phyloP scores from a whole-genome alignment of 2,113 vertebrate genomes.

The Ammospiza caudacuta region DNA sequence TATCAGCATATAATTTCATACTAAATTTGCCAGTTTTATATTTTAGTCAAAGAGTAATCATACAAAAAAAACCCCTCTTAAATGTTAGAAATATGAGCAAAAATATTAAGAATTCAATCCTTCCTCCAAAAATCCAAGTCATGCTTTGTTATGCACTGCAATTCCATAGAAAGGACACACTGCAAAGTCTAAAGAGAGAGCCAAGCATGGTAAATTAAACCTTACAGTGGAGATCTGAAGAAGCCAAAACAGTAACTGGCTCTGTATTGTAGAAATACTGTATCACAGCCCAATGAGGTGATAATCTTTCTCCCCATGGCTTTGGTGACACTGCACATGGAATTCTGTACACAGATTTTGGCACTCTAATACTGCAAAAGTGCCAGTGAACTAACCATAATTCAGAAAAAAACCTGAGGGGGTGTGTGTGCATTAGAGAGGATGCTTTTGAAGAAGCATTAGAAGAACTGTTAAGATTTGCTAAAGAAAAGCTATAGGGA shows the following conservation, averaged over 20 bases:
- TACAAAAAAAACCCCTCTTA: neutral
- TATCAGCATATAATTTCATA: neutral
- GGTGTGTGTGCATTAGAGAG: neutral
- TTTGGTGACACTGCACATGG: neutral
- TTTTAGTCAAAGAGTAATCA: neutral
- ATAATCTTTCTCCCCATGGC: neutral
- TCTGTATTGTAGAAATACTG: neutral
- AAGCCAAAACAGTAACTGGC: neutral
- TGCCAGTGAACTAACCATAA: neutral
- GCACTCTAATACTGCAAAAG: neutral
- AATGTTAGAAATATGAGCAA: neutral
- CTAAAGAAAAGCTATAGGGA: neutral
- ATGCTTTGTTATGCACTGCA: neutral
- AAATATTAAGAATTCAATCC: neutral
- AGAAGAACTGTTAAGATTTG: neutral
- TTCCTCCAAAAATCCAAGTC: neutral
- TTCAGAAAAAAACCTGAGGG: neutral
- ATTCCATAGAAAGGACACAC: neutral
- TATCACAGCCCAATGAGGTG: neutral
- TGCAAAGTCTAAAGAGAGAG: neutral
- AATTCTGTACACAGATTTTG: neutral
- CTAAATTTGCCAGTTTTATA: neutral
- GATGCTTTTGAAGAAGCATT: neutral
- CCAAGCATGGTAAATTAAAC: neutral
- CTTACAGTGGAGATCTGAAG: neutral